These are phyloP conservation scores for Chloebia gouldiae DNA, from an alignment of 2,113 vertebrate species.

Conservation along the genomic window DNA sequence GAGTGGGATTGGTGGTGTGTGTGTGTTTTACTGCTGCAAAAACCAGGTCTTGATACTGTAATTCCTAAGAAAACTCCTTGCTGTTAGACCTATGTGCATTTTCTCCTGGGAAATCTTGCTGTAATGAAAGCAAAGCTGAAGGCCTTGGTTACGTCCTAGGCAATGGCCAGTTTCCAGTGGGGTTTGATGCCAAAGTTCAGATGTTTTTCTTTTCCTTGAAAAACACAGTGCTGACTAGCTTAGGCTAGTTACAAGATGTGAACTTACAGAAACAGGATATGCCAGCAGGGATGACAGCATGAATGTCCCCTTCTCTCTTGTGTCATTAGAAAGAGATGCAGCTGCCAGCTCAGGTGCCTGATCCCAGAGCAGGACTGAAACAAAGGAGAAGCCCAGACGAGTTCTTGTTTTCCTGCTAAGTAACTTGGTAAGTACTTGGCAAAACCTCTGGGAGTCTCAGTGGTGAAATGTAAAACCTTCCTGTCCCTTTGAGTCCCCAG, in stretches of 20 bases:
- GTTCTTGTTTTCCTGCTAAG: constrained; percentile 55
- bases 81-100: neutral
- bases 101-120: neutral
- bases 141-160: neutral
- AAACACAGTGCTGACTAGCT: neutral
- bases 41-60: neutral
- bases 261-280: constrained; percentile 52
- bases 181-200: constrained; percentile 41
- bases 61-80: neutral
- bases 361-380: constrained; percentile 3
- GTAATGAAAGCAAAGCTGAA: neutral
- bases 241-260: neutral
- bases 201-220: neutral
- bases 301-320: constrained; percentile 15
- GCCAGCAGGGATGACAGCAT: constrained; percentile 13
- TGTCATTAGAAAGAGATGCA: constrained; percentile 33
- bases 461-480: constrained; percentile 47
- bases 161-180: neutral
- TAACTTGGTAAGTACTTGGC: constrained; percentile 43
- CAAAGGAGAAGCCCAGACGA: constrained; percentile 12
- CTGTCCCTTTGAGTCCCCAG: neutral
- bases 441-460: constrained; percentile 19
- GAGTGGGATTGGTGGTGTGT: too few relatives aligned
- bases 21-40: neutral
- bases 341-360: constrained; percentile 50